Conservation (phyloP, 1,140 invertebrate genomes). For the Drosophila subpulchrella region DNA sequence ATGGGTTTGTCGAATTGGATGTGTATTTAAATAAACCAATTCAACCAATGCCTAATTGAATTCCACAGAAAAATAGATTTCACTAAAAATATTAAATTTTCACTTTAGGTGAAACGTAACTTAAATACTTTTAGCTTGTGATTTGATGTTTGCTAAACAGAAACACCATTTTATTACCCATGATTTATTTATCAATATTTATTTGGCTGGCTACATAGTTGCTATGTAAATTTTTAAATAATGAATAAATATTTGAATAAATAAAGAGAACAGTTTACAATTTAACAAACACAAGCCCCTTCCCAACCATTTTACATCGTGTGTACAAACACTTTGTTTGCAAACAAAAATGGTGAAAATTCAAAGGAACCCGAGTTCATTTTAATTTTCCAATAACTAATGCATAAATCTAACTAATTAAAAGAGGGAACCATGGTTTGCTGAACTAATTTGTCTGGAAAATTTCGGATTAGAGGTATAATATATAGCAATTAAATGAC, state of each 20-base stretch:
- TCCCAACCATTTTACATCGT: constrained; percentile 1
- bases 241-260: constrained; percentile 5
- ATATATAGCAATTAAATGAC: background rate
- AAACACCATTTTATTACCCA: background rate
- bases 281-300: background rate
- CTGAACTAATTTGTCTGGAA: constrained; percentile 10
- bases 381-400: background rate
- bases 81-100: background rate
- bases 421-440: background rate
- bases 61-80: background rate
- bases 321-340: constrained; percentile 7
- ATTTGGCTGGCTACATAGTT: background rate
- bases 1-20: too few relatives aligned
- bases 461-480: constrained; percentile 7
- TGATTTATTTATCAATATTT: background rate
- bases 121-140: background rate
- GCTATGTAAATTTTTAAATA: background rate
- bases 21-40: too few relatives aligned
- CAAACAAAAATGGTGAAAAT: background rate
- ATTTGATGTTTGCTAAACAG: background rate
- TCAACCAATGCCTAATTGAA: background rate
- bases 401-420: constrained; percentile 27
- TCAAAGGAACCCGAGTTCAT: background rate
- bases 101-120: background rate
- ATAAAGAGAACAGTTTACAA: background rate